Conservation (phyloP, 2,113 vertebrate species). For the Saccopteryx bilineata region DNA sequence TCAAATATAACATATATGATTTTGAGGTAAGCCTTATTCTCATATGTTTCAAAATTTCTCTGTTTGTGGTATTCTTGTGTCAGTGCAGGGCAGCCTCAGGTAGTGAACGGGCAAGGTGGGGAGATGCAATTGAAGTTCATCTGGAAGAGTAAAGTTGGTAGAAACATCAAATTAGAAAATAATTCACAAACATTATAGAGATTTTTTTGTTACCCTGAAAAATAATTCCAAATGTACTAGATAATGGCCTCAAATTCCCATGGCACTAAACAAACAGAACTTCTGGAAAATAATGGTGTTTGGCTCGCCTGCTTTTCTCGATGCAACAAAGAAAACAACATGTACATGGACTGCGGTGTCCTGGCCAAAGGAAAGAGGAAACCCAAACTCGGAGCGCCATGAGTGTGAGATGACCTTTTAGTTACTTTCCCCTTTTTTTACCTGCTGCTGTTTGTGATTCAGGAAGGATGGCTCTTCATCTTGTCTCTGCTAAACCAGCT, state of each 20-base stretch:
- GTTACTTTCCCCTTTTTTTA: conserved; percentile 43
- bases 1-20: conserved; percentile 66
- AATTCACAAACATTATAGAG: not conserved
- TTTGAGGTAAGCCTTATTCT: conserved; percentile 69
- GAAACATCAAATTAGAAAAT: conserved; percentile 11
- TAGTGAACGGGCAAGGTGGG: not conserved
- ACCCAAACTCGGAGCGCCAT: not conserved
- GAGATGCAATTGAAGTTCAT: not conserved
- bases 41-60: conserved; percentile 25
- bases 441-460: not conserved
- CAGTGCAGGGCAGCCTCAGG: not conserved
- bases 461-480: conserved; percentile 59
- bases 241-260: not conserved
- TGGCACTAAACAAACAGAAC: not conserved
- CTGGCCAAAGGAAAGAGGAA: conserved; percentile 59
- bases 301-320: conserved; percentile 45
- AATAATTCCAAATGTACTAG: not conserved
- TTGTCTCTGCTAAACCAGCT: conserved; percentile 39
- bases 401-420: not conserved
- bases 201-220: not conserved
- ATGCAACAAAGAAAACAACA: conserved; percentile 38
- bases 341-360: not conserved
- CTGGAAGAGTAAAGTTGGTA: not conserved
- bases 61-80: conserved; percentile 31
- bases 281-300: conserved; percentile 14